These are phyloP conservation scores for Larimichthys crocea DNA, from an alignment of 2,113 vertebrate genomes.

Conservation along the genomic window DNA sequence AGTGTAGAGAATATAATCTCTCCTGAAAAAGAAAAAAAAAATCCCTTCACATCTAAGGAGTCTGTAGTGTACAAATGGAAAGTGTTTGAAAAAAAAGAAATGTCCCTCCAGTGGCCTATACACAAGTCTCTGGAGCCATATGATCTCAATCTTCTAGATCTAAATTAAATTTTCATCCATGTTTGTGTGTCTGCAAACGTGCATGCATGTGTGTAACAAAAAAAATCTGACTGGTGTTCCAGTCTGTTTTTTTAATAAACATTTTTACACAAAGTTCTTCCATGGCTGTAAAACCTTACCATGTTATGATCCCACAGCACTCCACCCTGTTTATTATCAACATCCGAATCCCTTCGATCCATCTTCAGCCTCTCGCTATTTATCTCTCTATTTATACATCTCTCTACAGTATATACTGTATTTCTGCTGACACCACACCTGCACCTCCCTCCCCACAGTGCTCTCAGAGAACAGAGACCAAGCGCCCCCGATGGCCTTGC, in stretches of 20 bases:
- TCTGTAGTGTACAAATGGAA: constrained; percentile 34
- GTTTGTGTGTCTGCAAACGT: constrained; percentile 16
- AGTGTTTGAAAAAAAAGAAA: constrained; percentile 14
- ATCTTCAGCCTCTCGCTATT: constrained; percentile 49
- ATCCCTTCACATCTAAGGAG: constrained; percentile 3
- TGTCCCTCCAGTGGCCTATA: background rate
- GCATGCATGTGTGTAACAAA: background rate
- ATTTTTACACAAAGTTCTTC: background rate
- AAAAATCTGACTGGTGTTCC: background rate
- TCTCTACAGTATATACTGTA: constrained; percentile 42
- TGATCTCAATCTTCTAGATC: constrained; percentile 22
- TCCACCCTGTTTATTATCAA: constrained; percentile 48
- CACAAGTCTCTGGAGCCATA: background rate
- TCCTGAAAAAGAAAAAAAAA: constrained; percentile 5
- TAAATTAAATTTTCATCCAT: constrained; percentile 15
- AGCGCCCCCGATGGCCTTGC: constrained; percentile 52
- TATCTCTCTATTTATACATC: constrained; percentile 72
- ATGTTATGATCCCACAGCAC: constrained; percentile 2
- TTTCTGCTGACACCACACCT: constrained; percentile 72
- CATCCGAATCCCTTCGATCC: constrained; percentile 70
- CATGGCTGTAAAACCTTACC: background rate
- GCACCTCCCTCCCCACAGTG: constrained; percentile 50
- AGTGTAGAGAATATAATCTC: constrained; percentile 38
- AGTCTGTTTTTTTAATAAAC: background rate
- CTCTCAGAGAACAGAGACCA: constrained; percentile 62